Base-by-base conservation (phyloP, 2,888 invertebrate genomes). In the Drosophila meridiana region DNA sequence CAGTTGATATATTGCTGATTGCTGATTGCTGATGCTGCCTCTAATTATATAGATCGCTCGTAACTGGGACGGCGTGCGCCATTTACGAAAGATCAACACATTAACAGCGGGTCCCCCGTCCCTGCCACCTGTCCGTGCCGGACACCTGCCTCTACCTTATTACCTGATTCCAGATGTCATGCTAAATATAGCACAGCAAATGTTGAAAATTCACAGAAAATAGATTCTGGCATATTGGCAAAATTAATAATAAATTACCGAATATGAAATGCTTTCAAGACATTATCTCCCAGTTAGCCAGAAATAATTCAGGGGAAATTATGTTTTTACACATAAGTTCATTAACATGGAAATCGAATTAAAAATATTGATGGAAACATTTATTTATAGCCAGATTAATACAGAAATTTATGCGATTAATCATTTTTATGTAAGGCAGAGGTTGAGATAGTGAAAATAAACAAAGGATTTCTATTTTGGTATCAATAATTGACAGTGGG, bases 171-270 rank as follows among this genome's bases (percentile, higher is more conserved):
- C 66, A 69, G 74, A 79, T 81, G 78, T 81, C 58, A 28, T 50
- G 36, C 83, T 80, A 77, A 65, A 82, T 74, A 82, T 84, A 84
- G 80, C 58, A 1, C 7, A 36, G 65, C 42, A 63, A 69, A 76
- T 73, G 57, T 72, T 67, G 28, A 64, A 81, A 70, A 71, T 72
- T 75, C 65, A 67, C 30, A 80, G 83, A 80, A 85, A 89, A 85
- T 85, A 86, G 83, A 89, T 72, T 72, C 75, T 71, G 52, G 67
- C 78, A 71, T 71, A 70, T 76, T 74, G 80, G 65, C 53, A 66
- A 60, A 68, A 83, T 83, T 82, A 88, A 65, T 76, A 81, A 81
- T 72, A 74, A 80, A 75, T 73, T 53, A 43, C 52, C 30, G 55
- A 63, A 77, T 69, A 38, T 67, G 58, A 73, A 78, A 76, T 72